Evolutionary conservation across 2,888 invertebrate genomes (phyloP).

Genomic region (Aphidoletes aphidimyza): DNA sequence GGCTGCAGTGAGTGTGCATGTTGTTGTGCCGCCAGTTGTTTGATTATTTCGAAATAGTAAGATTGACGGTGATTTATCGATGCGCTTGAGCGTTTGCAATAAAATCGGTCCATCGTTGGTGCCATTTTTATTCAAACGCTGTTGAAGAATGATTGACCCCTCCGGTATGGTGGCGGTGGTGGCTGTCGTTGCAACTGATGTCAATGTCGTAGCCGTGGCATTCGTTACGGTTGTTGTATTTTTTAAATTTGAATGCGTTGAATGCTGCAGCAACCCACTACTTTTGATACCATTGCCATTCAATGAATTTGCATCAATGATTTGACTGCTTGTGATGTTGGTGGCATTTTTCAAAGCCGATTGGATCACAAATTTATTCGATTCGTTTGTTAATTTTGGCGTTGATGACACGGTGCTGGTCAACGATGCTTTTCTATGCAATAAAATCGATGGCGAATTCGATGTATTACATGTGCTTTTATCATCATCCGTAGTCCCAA

Average conservation of each 20-base stretch:
- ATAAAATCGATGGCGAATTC: slow-evolving; percentile 52
- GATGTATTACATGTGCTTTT: slow-evolving; percentile 62
- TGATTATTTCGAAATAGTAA: slow-evolving; percentile 65
- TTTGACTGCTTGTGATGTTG: slow-evolving; percentile 8
- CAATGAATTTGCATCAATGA: slow-evolving; percentile 6
- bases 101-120: slow-evolving; percentile 62
- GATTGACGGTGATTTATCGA: slow-evolving; percentile 67
- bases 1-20: slow-evolving; percentile 40
- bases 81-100: slow-evolving; percentile 65
- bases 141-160: slow-evolving; percentile 59
- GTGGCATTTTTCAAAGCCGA: slow-evolving; percentile 21
- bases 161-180: slow-evolving; percentile 58
- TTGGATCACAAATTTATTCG: slow-evolving; percentile 26
- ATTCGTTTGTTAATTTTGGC: neutral
- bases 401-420: neutral
- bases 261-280: neutral
- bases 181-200: slow-evolving; percentile 58
- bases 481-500: slow-evolving; percentile 56
- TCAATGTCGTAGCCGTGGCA: slow-evolving; percentile 61
- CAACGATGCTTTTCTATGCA: slow-evolving; percentile 10
- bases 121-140: slow-evolving; percentile 58
- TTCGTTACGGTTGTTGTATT: slow-evolving; percentile 60
- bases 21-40: slow-evolving; percentile 57
- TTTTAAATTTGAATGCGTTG: neutral
- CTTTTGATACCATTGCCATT: slow-evolving; percentile 6